Percentiles rank a stretch among this genome's conserved stretches.
phyloP scores from a whole-genome alignment of 2,888 invertebrate species.

The Acrobasis consociella region DNA sequence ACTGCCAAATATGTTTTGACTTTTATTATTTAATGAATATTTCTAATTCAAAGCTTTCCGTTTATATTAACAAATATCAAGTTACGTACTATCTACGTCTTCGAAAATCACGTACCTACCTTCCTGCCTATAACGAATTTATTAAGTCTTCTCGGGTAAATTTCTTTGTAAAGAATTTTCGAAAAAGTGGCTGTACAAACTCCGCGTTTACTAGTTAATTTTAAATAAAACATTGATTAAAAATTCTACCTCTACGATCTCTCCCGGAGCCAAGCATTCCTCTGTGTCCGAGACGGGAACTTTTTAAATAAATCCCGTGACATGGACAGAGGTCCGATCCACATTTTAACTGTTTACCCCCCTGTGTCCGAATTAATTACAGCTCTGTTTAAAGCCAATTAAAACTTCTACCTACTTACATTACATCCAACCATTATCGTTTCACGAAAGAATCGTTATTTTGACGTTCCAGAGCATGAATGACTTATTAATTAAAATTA shows the following conservation, averaged over 20 bases:
- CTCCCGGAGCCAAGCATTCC: conserved; percentile 19
- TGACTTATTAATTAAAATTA: conserved; percentile 11
- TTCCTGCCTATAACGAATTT: too few relatives aligned
- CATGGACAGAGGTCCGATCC: conserved; percentile 59
- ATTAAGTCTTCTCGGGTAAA: too few relatives aligned
- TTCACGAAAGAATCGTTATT: conserved; percentile 9
- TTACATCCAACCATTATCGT: conserved; percentile 27
- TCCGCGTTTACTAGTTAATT: too few relatives aligned
- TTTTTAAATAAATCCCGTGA: conserved; percentile 70
- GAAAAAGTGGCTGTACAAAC: too few relatives aligned
- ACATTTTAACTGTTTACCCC: conserved; percentile 48
- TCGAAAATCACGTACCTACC: too few relatives aligned
- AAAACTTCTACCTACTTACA: conserved; percentile 37
- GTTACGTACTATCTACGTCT: too few relatives aligned
- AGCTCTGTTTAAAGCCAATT: conserved; percentile 41
- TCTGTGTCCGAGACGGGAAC: conserved; percentile 42
- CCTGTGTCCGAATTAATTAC: conserved; percentile 44
- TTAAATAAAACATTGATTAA: not conserved
- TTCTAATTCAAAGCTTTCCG: too few relatives aligned
- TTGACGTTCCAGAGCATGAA: not conserved
- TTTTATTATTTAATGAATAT: too few relatives aligned
- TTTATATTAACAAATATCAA: too few relatives aligned
- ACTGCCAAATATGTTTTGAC: too few relatives aligned
- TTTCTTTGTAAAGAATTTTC: too few relatives aligned
- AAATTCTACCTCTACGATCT: not conserved